phyloP scores from a whole-genome alignment of 2,113 vertebrate species.

The Crotalus tigris region DNA sequence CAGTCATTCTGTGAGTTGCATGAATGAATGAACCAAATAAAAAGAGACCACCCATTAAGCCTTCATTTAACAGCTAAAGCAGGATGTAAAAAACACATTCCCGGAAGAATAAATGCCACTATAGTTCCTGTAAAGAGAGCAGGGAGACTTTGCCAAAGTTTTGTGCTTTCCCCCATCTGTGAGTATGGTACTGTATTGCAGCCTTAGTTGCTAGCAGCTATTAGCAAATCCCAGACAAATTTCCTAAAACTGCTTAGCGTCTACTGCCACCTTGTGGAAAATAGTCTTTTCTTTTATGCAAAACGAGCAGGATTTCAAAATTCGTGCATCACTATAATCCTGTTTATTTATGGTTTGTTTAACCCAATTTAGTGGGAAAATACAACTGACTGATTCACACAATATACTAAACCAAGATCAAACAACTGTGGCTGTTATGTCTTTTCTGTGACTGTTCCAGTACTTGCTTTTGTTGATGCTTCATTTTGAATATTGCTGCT shows the following conservation, averaged over 20 bases:
- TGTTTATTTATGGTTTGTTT: neutral
- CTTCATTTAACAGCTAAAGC: slow-evolving; percentile 51
- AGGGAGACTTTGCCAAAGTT: slow-evolving; percentile 30
- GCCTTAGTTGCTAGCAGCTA: slow-evolving; percentile 28
- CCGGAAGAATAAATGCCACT: slow-evolving; percentile 61
- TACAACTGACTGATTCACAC: neutral
- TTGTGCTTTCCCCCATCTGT: slow-evolving; percentile 8
- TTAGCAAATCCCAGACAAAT: neutral
- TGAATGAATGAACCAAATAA: slow-evolving; percentile 44
- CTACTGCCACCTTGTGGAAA: slow-evolving; percentile 67
- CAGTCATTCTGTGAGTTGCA: slow-evolving; percentile 59
- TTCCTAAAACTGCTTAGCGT: slow-evolving; percentile 44
- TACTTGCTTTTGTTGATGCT: neutral
- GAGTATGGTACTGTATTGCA: slow-evolving; percentile 13
- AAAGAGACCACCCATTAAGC: slow-evolving; percentile 71
- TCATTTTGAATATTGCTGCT: neutral
- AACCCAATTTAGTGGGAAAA: neutral
- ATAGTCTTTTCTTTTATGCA: neutral
- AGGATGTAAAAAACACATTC: slow-evolving; percentile 45
- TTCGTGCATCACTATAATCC: neutral
- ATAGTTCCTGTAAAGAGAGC: slow-evolving; percentile 46
- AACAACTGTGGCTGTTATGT: neutral
- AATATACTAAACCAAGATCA: neutral
- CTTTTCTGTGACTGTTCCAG: neutral
- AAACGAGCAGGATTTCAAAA: neutral